Evolutionary conservation across 2,113 vertebrate species (phyloP).

Genomic region (Ptyas mucosa): DNA sequence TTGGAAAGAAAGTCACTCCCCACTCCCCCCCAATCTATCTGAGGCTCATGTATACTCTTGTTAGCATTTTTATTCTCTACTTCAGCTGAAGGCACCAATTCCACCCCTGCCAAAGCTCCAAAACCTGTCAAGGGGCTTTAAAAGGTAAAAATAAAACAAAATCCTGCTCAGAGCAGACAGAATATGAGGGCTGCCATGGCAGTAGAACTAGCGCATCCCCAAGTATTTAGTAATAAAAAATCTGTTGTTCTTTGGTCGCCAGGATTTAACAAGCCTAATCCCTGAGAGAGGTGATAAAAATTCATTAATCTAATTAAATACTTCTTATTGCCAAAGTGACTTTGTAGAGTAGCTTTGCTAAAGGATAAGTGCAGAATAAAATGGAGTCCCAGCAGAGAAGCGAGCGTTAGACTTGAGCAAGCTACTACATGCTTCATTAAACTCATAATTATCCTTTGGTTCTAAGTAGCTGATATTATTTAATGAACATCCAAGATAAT

Average conservation of each 20-base stretch:
- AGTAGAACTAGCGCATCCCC: slow-evolving; percentile 69
- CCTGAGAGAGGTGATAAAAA: slow-evolving; percentile 90
- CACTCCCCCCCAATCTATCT: slow-evolving; percentile 51
- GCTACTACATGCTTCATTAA: slow-evolving; percentile 96
- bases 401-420: slow-evolving; percentile 87
- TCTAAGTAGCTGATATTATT: slow-evolving; percentile 98
- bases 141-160: slow-evolving; percentile 62
- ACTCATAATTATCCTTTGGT: slow-evolving; percentile 99
- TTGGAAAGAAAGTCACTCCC: slow-evolving; percentile 69
- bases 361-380: slow-evolving; percentile 98
- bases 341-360: slow-evolving; percentile 92
- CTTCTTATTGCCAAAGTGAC: slow-evolving; percentile 98
- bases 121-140: slow-evolving; percentile 67
- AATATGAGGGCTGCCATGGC: slow-evolving; percentile 68
- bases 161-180: slow-evolving; percentile 78
- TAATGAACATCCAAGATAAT: slow-evolving; percentile 94
- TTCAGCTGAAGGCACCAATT: slow-evolving; percentile 78
- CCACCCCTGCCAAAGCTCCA: slow-evolving; percentile 79
- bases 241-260: slow-evolving; percentile 93
- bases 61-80: slow-evolving; percentile 80
- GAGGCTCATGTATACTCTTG: slow-evolving; percentile 54
- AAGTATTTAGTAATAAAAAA: slow-evolving; percentile 89
- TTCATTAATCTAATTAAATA: slow-evolving; percentile 99
- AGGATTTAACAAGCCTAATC: slow-evolving; percentile 88
- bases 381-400: slow-evolving; percentile 94